Conservation (phyloP, 2,888 invertebrate genomes). For the Abscondita cerata region DNA sequence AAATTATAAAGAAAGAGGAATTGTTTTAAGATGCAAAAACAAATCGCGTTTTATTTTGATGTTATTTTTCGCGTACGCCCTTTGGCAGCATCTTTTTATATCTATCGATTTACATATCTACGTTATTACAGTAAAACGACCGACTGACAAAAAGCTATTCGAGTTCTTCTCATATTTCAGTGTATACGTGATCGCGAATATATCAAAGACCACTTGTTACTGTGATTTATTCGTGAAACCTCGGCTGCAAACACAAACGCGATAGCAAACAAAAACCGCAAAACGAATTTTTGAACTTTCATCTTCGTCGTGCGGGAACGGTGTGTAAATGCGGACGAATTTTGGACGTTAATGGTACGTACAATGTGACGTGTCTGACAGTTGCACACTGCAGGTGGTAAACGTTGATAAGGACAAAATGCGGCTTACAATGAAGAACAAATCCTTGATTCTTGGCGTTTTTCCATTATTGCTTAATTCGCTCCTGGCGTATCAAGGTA, state of each 20-base stretch:
- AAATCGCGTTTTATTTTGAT: too few relatives aligned
- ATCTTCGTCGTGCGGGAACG: not conserved
- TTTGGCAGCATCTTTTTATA: too few relatives aligned
- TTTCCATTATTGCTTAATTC: constrained; percentile 11
- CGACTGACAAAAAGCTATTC: constrained; percentile 17
- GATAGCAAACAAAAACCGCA: constrained; percentile 20
- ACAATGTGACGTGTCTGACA: constrained; percentile 20
- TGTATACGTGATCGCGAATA: constrained; percentile 26
- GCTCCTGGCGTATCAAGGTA: constrained; percentile 24
- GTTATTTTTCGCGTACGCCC: too few relatives aligned
- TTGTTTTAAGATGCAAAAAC: too few relatives aligned
- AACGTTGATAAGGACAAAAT: constrained; percentile 17
- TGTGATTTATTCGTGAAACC: constrained; percentile 24
- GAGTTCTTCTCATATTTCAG: constrained; percentile 14
- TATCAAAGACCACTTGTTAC: constrained; percentile 30
- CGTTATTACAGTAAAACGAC: constrained; percentile 16
- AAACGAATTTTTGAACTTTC: constrained; percentile 4
- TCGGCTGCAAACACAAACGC: constrained; percentile 19
- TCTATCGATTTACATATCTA: constrained; percentile 7
- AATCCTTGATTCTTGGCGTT: constrained; percentile 9
- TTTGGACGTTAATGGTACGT: constrained; percentile 12
- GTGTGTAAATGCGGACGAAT: constrained; percentile 14
- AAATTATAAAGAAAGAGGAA: too few relatives aligned
- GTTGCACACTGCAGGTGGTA: constrained; percentile 18
- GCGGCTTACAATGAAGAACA: constrained; percentile 11